These are phyloP conservation scores for Carcina quercana DNA, from an alignment of 2,888 invertebrate genomes.

Conservation along the genomic window DNA sequence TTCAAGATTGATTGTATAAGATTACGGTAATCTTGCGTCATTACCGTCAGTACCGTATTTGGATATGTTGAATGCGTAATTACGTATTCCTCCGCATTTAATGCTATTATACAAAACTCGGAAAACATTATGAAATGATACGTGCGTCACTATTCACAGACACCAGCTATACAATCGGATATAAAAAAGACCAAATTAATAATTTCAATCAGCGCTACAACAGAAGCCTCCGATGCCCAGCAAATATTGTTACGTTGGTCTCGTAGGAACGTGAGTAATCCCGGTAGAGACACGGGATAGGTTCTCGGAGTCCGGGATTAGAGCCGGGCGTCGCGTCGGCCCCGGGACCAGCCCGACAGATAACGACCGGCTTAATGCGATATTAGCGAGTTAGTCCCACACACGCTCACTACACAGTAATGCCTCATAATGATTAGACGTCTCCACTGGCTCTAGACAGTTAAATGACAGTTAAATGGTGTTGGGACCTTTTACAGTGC, in stretches of 20 bases:
- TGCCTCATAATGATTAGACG: conserved; percentile 28
- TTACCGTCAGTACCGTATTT: no score
- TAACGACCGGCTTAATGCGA: conserved; percentile 45
- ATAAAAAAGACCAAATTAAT: background rate
- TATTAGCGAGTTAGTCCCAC: conserved; percentile 44
- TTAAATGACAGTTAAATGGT: conserved; percentile 21
- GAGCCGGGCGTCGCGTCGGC: conserved; percentile 24
- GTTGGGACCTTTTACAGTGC: no score
- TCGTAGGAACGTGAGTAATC: conserved; percentile 43
- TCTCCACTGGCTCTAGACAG: conserved; percentile 18
- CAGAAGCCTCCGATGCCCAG: conserved; percentile 4
- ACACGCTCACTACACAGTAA: conserved; percentile 11
- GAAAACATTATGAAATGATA: no score
- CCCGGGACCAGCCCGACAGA: conserved; percentile 32
- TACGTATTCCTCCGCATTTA: no score
- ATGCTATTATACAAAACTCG: no score
- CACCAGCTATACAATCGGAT: no score
- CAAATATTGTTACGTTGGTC: conserved; percentile 28
- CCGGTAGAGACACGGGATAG: conserved; percentile 37
- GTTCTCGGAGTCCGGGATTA: conserved; percentile 42
- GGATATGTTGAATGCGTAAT: no score
- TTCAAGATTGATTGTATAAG: no score
- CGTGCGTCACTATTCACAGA: no score
- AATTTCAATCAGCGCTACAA: conserved; percentile 1
- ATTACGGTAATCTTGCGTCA: no score